These are phyloP conservation scores for Artibeus jamaicensis DNA, from an alignment of 2,797 vertebrate species.

Conservation along the genomic window DNA sequence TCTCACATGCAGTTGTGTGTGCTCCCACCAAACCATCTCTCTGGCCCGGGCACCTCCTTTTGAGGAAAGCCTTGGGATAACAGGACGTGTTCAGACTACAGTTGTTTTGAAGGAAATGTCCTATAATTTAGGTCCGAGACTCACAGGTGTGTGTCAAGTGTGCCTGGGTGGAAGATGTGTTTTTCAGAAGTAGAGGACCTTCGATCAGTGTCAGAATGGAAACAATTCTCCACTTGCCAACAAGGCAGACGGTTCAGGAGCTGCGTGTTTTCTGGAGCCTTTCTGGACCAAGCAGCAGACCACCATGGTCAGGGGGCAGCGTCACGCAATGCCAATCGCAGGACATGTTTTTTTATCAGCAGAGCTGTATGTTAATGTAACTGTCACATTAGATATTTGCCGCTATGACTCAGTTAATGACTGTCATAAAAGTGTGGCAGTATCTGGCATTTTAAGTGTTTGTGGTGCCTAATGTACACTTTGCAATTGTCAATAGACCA, in stretches of 20 bases:
- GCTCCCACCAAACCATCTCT: neutral
- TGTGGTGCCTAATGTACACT: constrained; percentile 72
- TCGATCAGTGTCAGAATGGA: neutral
- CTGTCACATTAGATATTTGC: constrained; percentile 80
- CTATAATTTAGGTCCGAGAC: neutral
- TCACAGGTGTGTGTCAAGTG: neutral
- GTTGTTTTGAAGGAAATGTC: neutral
- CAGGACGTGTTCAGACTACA: neutral
- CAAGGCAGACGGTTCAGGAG: neutral
- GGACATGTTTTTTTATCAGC: constrained; percentile 55
- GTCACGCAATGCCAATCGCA: constrained; percentile 60
- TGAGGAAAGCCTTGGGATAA: neutral
- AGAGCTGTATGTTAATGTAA: constrained; percentile 68
- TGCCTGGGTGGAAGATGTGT: neutral
- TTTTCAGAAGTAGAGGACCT: neutral
- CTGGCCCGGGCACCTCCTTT: neutral
- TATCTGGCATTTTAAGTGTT: constrained; percentile 77
- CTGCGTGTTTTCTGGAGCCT: constrained; percentile 4
- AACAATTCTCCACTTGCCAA: constrained; percentile 38
- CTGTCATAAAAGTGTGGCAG: constrained; percentile 73
- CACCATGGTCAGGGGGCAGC: constrained; percentile 35
- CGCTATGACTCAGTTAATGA: constrained; percentile 73
- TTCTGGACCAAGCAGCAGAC: constrained; percentile 50
- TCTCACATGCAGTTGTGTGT: neutral
- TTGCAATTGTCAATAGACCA: constrained; percentile 77